Base-by-base conservation (phyloP, 2,888 invertebrate species). In the Monoplex corrugatus region DNA sequence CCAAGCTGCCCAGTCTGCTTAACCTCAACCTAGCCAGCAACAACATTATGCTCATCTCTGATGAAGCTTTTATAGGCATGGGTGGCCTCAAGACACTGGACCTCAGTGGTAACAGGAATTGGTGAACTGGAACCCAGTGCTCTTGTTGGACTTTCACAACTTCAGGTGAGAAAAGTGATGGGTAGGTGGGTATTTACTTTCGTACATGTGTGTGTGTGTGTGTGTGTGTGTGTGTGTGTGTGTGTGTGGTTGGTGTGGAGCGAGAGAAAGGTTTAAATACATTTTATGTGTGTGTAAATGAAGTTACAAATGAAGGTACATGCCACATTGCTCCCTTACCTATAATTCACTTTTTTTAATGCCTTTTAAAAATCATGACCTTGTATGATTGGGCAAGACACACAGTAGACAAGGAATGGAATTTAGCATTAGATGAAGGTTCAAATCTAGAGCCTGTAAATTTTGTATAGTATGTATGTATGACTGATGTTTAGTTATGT, bases 61-160 rank as follows among this genome's bases (percentile, higher is more conserved):
- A 92, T 19, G 89, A 91, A 43, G 92, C 93, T 28, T 94, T 94
- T 88, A 86, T 87, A 44, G 92, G 92, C 75, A 86, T 94, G 57
- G 84, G 68, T 19, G 82, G 72, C 38, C 91, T 94, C n/a, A 92
- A 92, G 72, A 91, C 89, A 72, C 90, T 95, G 38, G 93, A 92
- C 78, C 72, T 95, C n/a, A 93, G 93, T 82, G 94, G 94, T 13
- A 95, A 95, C 90, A 92, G 93, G 75, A 93, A 93, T 95, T 16
- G 90, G 93, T 63, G 87, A 89, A 23, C 91, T 95, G 38, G 92
- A 92, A 43, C 90, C 91, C 28, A 90, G 92, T 38, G 93, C 93
- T 32, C 94, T 94, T 63, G 89, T 89, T 78, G 93, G 92, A 63
- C 89, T 94, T 72, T 84, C 57, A n/a, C 89, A 91, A 45, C 92